These are phyloP conservation scores for Magallana angulata DNA, from an alignment of 1,140 invertebrate species.

Conservation along the genomic window DNA sequence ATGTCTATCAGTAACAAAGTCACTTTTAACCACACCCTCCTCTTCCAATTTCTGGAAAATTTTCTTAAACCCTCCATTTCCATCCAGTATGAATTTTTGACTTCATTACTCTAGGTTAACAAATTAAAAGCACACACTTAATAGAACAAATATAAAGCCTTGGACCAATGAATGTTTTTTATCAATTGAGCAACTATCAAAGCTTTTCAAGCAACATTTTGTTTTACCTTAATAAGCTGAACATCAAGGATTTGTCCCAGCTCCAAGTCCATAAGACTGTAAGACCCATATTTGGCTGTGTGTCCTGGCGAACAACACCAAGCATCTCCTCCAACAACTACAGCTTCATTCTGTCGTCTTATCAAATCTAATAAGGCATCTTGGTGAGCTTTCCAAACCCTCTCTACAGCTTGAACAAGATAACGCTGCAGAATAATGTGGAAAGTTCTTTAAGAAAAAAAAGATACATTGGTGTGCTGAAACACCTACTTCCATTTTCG, in stretches of 20 bases:
- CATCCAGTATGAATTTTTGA: slow-evolving; percentile 20
- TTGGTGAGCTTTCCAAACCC: neutral
- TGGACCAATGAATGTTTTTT: neutral
- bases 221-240: neutral
- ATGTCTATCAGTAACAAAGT: too few species aligned
- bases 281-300: slow-evolving; percentile 15
- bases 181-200: neutral
- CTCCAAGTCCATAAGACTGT: slow-evolving; percentile 23
- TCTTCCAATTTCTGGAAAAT: too few species aligned
- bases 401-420: neutral
- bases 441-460: neutral
- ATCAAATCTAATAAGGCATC: neutral
- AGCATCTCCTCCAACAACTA: slow-evolving; percentile 23
- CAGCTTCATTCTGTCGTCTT: neutral
- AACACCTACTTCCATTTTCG: neutral
- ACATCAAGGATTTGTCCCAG: neutral
- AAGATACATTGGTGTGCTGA: neutral
- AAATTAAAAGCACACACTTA: neutral
- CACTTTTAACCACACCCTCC: too few species aligned
- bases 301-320: slow-evolving; percentile 18
- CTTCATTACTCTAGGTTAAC: neutral
- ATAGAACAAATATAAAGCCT: neutral
- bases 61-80: neutral
- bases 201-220: neutral
- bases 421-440: too few species aligned